Percentiles rank a stretch among this genome's conserved stretches.
phyloP scores from a whole-genome alignment of 2,888 invertebrate species.

The Drosophila borborema region DNA sequence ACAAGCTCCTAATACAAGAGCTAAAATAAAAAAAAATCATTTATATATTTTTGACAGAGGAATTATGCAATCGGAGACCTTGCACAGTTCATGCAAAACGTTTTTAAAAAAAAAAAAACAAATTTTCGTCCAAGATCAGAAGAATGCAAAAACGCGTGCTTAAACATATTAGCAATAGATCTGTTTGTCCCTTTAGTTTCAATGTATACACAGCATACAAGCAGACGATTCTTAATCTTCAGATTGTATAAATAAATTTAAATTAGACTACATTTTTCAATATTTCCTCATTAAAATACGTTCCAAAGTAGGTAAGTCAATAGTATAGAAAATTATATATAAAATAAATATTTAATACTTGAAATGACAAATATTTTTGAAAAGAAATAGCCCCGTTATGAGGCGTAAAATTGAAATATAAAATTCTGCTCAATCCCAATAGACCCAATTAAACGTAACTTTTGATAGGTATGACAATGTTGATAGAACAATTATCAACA shows the following conservation, averaged over 20 bases:
- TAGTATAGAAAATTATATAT: no score
- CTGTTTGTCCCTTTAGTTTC: not conserved
- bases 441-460: not conserved
- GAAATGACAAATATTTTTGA: no score
- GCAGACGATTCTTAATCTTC: not conserved
- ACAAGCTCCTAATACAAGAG: slow-evolving; percentile 60
- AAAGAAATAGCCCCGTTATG: no score
- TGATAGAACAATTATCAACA: not conserved
- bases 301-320: no score
- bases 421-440: not conserved
- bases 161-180: no score
- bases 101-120: not conserved
- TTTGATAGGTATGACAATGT: not conserved
- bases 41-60: not conserved
- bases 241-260: not conserved
- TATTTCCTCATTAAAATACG: no score
- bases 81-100: not conserved
- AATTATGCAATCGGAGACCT: not conserved
- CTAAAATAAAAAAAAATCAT: slow-evolving; percentile 24
- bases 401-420: not conserved
- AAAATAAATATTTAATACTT: no score
- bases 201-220: not conserved
- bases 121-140: not conserved
- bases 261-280: not conserved
- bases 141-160: no score